A percentile compares a stretch with the other conserved stretches of the same genome.
These are phyloP conservation scores for Neopipo cinnamomea DNA, from an alignment of 2,113 vertebrate species.

Conservation along the genomic window DNA sequence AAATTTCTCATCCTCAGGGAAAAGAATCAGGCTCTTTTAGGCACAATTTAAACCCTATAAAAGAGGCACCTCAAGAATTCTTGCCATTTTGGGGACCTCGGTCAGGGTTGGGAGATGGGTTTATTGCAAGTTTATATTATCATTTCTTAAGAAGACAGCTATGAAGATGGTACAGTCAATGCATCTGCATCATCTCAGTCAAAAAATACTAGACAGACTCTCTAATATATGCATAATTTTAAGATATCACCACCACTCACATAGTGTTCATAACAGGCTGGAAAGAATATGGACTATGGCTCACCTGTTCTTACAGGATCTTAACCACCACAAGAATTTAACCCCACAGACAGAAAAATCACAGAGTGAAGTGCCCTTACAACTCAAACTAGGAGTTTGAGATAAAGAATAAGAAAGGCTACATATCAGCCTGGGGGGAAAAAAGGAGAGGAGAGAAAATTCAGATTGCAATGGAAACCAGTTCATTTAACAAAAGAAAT, in stretches of 20 bases:
- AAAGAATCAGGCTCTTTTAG: neutral
- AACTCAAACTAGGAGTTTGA: neutral
- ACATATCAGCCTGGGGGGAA: neutral
- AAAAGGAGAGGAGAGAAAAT: neutral
- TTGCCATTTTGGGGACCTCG: neutral
- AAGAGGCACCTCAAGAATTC: neutral
- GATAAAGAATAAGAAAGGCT: neutral
- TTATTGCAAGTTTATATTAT: neutral
- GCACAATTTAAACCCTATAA: neutral
- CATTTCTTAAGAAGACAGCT: neutral
- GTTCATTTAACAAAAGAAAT: neutral
- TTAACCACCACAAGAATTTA: neutral
- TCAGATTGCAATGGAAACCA: neutral
- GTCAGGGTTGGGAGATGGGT: neutral
- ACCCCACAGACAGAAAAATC: neutral
- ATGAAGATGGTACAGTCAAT: neutral
- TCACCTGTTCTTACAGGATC: neutral
- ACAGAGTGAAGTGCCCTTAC: neutral
- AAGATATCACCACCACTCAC: neutral
- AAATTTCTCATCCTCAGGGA: neutral
- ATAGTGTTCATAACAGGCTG: neutral
- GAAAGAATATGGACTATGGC: neutral
- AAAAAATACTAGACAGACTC: neutral
- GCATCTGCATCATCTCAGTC: neutral
- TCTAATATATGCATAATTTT: neutral